A percentile compares a stretch with the other conserved stretches of the same genome.
These are phyloP conservation scores for Panzeria rudis DNA, from an alignment of 2,888 invertebrate species.

Conservation along the genomic window DNA sequence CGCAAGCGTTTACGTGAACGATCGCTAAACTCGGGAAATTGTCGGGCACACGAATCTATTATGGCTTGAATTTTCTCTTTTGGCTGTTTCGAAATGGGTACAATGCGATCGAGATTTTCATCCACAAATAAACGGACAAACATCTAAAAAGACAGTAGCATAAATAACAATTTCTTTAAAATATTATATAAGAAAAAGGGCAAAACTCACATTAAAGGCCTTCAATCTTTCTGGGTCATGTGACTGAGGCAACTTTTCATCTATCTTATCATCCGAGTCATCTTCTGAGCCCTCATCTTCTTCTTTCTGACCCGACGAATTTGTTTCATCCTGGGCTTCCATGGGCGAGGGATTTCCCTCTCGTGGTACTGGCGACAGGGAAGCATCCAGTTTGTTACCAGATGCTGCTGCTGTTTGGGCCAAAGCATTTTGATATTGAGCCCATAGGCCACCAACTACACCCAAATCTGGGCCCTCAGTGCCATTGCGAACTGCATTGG, in stretches of 20 bases:
- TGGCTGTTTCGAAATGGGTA: conserved; percentile 98
- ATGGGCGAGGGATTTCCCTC: conserved; percentile 86
- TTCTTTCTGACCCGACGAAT: conserved; percentile 94
- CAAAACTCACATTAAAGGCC: conserved; percentile 94
- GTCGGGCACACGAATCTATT: conserved; percentile 97
- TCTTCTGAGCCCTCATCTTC: conserved; percentile 92
- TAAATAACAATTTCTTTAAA: background rate
- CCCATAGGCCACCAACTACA: conserved; percentile 91
- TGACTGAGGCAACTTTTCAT: conserved; percentile 88
- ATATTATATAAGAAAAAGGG: background rate
- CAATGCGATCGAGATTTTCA: conserved; percentile 97
- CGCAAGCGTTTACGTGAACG: conserved; percentile 96
- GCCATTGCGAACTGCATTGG: conserved; percentile 87
- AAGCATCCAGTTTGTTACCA: conserved; percentile 81
- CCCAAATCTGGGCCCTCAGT: conserved; percentile 83
- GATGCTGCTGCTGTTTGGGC: conserved; percentile 87
- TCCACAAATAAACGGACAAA: conserved; percentile 98
- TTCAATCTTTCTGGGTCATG: conserved; percentile 97
- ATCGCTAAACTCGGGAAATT: conserved; percentile 98
- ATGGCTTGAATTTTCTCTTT: conserved; percentile 99
- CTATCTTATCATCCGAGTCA: conserved; percentile 95
- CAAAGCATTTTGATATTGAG: conserved; percentile 91
- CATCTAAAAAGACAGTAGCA: conserved; percentile 90
- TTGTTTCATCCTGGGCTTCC: conserved; percentile 91
- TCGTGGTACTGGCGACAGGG: conserved; percentile 83